Evolutionary conservation across 2,888 invertebrate genomes (phyloP), one percentile per base, ranked within the genome.

Genomic region (Cordylochernes scorpioides): DNA sequence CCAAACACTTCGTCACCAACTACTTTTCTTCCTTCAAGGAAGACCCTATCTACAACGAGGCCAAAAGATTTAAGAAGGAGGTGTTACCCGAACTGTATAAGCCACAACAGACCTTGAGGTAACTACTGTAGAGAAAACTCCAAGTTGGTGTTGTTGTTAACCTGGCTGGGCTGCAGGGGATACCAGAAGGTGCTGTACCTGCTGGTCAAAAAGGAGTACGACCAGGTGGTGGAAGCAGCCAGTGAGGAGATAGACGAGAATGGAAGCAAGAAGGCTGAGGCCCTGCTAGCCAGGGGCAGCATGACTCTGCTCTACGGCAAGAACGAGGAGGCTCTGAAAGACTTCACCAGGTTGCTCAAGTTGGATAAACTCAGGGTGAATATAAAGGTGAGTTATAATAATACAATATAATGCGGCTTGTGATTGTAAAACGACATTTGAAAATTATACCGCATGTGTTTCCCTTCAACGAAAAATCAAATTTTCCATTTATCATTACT

Each of bases 11-110:
- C 46, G 69, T 86, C 18, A 70, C 67, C 48, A 72, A 72, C 6
- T 88, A 82, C 50, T 71, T 86, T 50, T 65, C 67, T 34, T 75
- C 82, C 8, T 88, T 84, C 53, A 66, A 70, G 32, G 68, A 71
- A 45, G 86, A 42, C 33, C 38, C 39, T 7, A 25, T 40, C 2
- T 30, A 37, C 24, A 38, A 39, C 29, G 39, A 29, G 16, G 29
- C 31, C 15, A 31, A 35, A 17, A 31, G 31, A 18, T 38, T 35
- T 24, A 35, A 33, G 16, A 30, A 38, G 9, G 7, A 29, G 12
- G 22, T 25, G 25, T 17, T 22, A 31, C 9, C 18, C 13, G 15
- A 32, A 29, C 18, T 24, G 21, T 22, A 12, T 13, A 22, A 22
- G 14, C 14, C 14, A 22, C 12, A 14, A 14, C 14, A 22, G 12